Percentiles rank a stretch among this genome's conserved stretches.
Evolutionary conservation across 2,797 vertebrate species (phyloP).

Genomic region (Lepilemur ruficaudatus): DNA sequence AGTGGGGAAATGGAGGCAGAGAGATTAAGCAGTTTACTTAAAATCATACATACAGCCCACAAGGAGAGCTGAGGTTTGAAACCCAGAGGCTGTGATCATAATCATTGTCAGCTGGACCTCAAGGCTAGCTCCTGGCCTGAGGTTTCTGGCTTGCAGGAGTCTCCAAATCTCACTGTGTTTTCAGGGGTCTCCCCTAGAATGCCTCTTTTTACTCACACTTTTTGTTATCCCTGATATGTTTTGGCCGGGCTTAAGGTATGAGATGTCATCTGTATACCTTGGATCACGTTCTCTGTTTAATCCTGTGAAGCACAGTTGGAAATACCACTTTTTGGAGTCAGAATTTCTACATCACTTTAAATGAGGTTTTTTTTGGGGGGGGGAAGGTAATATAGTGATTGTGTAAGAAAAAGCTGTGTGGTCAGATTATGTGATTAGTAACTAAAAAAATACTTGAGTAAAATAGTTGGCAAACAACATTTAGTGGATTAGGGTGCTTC

Average conservation of each 20-base stretch:
- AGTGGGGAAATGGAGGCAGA: background rate
- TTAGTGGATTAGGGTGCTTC: background rate
- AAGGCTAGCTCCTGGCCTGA: background rate
- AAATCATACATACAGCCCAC: background rate
- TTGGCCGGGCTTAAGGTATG: background rate
- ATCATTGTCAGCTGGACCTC: background rate
- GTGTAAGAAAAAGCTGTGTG: background rate
- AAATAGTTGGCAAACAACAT: background rate
- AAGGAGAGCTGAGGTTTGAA: background rate
- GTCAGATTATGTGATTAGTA: background rate
- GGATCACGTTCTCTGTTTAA: background rate
- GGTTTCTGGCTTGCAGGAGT: background rate
- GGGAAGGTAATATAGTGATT: background rate
- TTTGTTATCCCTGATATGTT: background rate
- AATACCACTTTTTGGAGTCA: background rate
- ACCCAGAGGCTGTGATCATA: background rate
- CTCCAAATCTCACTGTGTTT: background rate
- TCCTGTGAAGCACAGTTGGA: background rate
- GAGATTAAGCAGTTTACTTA: background rate
- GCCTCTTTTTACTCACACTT: background rate
- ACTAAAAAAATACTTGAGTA: background rate
- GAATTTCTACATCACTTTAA: background rate
- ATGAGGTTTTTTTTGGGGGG: background rate
- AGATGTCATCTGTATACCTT: background rate
- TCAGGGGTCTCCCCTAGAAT: background rate